Conservation (phyloP, 2,113 vertebrate species). For the Australoheros scitulus region DNA sequence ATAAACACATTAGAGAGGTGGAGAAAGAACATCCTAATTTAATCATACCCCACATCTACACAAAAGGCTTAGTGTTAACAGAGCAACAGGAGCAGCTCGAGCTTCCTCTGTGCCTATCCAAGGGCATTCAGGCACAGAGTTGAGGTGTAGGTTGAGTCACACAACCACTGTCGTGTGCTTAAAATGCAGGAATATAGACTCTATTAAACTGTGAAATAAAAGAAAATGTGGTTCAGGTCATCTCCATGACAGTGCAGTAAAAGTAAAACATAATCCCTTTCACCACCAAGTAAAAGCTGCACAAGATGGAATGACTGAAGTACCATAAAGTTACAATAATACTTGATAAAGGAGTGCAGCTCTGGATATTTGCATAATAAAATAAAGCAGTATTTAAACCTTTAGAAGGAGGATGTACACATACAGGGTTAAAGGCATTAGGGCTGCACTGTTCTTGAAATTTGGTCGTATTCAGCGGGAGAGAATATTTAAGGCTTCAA, state of each 20-base stretch:
- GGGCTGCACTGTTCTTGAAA: not conserved
- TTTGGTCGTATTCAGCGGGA: not conserved
- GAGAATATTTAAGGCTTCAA: conserved; percentile 1
- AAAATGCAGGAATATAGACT: not conserved
- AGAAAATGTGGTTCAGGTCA: not conserved
- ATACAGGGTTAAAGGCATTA: not conserved
- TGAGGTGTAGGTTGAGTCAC: not conserved
- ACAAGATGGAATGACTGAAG: not conserved
- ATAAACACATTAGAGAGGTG: not conserved
- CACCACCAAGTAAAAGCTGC: not conserved
- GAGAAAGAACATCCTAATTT: not conserved
- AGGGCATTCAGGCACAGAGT: not conserved
- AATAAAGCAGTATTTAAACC: not conserved
- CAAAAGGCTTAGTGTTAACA: not conserved
- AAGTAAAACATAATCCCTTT: not conserved
- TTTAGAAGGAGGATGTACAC: not conserved
- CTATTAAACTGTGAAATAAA: not conserved
- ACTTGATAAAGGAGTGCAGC: not conserved
- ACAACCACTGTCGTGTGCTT: not conserved
- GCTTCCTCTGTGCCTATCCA: not conserved
- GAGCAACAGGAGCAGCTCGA: not conserved
- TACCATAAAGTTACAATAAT: not conserved
- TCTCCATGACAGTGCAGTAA: not conserved
- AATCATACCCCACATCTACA: not conserved
- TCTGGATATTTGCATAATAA: not conserved